Base-by-base conservation (phyloP, 2,888 invertebrate species). In the Cephus rjabovi region DNA sequence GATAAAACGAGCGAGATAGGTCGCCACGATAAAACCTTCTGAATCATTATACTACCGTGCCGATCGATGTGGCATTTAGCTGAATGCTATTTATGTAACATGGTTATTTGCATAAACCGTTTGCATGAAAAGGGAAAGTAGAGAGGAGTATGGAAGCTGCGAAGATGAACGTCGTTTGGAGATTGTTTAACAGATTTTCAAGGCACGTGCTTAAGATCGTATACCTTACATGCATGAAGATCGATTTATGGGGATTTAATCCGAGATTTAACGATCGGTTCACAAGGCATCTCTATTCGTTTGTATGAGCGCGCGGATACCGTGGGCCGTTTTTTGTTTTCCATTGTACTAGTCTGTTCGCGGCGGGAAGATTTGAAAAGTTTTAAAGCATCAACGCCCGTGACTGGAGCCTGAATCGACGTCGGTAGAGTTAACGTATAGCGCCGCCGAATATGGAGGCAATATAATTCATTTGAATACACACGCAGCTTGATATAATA, bases 401-500 rank as follows among this genome's bases (percentile, higher is more conserved):
- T 23, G 56, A 23, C 56, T 56, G 23, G 9, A 23, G 23, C 6
- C 56, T 56, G 56, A 56, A 23, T 23, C 56, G 6, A 3, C 23
- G 2, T 56, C 23, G 23, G 23, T 56, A 9, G 56, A 23, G 56
- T 56, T 56, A 23, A 56, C 56, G 56, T 23, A 23, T 9, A 56
- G 70, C 34, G 73, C n/a, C 12, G 33, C 34, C 76, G 79, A 75
- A 76, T 75, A 80, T 37, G 76, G 75, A 76, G 74, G 77, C 37
- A 73, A 56, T 76, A 69, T 75, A 75, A 75, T 80, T 80, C 79
- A 79, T 78, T 77, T 71, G 74, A 80, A 76, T 74, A 74, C 80
- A 76, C 74, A 37, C 3, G 68, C 35, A 34, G 34, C 69, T 74
- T 74, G 83, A 81, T 81, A 80, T 81, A 76, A 79, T 77, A 77